Conservation (phyloP, 2,113 vertebrate genomes). For the Butastur rufipennis region DNA sequence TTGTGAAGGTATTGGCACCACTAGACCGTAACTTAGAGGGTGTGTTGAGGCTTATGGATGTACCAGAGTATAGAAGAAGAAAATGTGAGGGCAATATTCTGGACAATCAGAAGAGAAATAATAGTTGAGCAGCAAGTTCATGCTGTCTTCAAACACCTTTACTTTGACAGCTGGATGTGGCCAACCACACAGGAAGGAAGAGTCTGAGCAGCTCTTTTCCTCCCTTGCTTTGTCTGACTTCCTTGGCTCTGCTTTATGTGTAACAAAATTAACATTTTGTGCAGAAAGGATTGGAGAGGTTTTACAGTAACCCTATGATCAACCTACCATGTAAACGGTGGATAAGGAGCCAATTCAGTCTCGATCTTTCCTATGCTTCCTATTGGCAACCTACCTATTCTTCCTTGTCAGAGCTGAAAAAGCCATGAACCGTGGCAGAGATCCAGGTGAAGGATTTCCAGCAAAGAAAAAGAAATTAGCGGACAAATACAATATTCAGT, state of each 20-base stretch:
- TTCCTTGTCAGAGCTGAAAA: neutral
- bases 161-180: neutral
- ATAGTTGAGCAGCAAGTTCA: neutral
- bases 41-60: rapidly evolving
- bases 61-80: rapidly evolving
- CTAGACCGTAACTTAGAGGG: rapidly evolving
- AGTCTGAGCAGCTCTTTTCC: neutral
- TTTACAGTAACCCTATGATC: neutral
- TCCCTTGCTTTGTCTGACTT: neutral
- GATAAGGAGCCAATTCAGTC: neutral
- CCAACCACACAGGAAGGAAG: neutral
- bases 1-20: neutral
- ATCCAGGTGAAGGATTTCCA: neutral
- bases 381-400: neutral
- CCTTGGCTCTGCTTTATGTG: neutral
- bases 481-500: neutral
- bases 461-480: neutral
- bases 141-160: neutral
- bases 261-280: neutral
- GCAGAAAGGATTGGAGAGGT: neutral
- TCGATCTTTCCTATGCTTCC: neutral
- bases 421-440: neutral
- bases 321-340: neutral
- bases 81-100: neutral
- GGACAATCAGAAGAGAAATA: neutral